Evolutionary conservation across 2,113 vertebrate genomes (phyloP), one percentile per base, ranked within the genome.

Genomic region (Barbus barbus): DNA sequence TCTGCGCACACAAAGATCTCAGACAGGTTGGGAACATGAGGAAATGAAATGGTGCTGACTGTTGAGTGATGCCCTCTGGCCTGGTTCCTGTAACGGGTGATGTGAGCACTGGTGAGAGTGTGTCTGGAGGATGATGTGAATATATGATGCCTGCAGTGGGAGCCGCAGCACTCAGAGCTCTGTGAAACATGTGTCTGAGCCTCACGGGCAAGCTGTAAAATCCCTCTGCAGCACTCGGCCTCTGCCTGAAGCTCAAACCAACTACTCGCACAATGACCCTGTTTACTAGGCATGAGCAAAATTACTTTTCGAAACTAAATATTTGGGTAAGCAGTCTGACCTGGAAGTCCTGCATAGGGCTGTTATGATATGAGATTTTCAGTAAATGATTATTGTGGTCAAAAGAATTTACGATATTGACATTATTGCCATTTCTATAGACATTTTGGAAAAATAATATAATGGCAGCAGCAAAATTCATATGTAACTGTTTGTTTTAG

Each of bases 61-160:
- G n/a, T n/a, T n/a, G 8, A 81, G 18, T 48, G 63, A 81, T 53
- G 61, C 41, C 41, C 20, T 2, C 44, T 81, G 63, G 79, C 79
- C 22, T 65, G 41, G 9, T 65, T 67, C 78, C 41, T 18, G 8
- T 60, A 72, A 67, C 0, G 48, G 67, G 36, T 31, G 75, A 58
- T 31, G 38, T 33, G 56, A 78, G 61, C 24, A 74, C 36, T 51
- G 36, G 63, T 36, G 22, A 67, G 65, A 72, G 22, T 13, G 69
- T 78, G 63, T 78, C 74, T 71, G 63, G 76, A 74, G 67, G 26
- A 79, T 24, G 48, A 78, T 36, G 83, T 60, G 51, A 71, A 84
- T 80, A 72, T 72, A 60, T 60, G 76, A 79, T 61, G 83, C 56
- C 33, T 44, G 75, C 83, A 73, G 76, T 58, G 56, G 51, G 22